Base-by-base conservation (phyloP, 2,888 invertebrate species). In the Allygus modestus region DNA sequence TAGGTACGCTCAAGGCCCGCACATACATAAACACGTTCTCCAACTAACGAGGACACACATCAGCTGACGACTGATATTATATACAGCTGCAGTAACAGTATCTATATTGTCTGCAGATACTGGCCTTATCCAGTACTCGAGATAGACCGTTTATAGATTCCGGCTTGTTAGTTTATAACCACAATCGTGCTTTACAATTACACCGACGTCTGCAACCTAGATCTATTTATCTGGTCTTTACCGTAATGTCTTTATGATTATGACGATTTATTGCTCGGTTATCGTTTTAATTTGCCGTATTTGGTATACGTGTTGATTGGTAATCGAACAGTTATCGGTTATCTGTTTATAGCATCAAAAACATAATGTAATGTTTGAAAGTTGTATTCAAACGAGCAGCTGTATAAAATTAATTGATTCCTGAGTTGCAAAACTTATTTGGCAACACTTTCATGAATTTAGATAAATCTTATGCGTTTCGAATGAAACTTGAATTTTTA, bases 81-180 rank as follows among this genome's bases (percentile, higher is more conserved):
- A 65, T 65, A 65, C 65, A 65, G 17, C 65, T 31, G 65, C 65
- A 65, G 28, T 65, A 65, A 28, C 65, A 31, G 28, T 15, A 65
- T 28, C 28, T 65, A 28, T 31, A 65, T 65, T 65, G 17, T 23
- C 58, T 31, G 26, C 51, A 17, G 51, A 51, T 51, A 51, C n/a
- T 17, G 2, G 15, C 46, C 12, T 1, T 46, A 46, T 46, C 46
- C 12, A 12, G 12, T 46, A 4, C 7, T 12, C 46, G 12, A 12
- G 1, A 15, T 4, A 20, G 23, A 7, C 20, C 54, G 11, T 54
- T 54, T 23, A 23, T 54, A 54, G 20, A 20, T 23, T 54, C 1
- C 1, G 23, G 54, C 11, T 54, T 23, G 54, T 54, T 23, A 2
- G 23, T 54, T 54, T 54, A 23, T 46, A 17, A 46, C n/a, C 2